These are phyloP conservation scores for Equus quagga DNA, from an alignment of 2,113 vertebrate species.

Conservation along the genomic window DNA sequence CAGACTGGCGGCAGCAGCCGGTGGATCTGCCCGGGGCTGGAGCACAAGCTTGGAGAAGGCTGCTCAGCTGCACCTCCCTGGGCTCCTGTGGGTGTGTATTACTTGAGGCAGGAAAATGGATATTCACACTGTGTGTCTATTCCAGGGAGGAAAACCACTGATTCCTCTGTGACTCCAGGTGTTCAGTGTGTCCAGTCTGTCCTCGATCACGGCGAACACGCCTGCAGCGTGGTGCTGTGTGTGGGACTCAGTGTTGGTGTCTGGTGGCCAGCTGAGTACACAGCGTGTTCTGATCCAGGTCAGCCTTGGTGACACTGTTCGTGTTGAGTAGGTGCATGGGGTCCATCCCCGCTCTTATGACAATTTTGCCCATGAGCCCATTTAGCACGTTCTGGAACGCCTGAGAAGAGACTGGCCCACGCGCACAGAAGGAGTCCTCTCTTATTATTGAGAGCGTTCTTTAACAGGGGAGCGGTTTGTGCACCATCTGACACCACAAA, in stretches of 20 bases:
- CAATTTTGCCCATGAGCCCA: not conserved
- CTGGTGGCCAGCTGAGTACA: not conserved
- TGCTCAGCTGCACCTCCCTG: not conserved
- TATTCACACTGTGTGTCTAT: not conserved
- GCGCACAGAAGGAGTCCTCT: not conserved
- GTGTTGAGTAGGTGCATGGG: not conserved
- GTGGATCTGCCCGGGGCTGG: not conserved
- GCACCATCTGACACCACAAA: not conserved
- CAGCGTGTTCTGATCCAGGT: not conserved
- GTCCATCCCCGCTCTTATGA: not conserved
- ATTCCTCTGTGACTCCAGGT: not conserved
- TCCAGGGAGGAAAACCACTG: not conserved
- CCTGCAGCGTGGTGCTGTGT: not conserved
- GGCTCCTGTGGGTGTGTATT: not conserved
- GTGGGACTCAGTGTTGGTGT: not conserved
- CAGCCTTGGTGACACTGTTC: not conserved
- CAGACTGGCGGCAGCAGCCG: not conserved
- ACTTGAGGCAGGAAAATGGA: not conserved
- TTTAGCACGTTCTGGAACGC: not conserved
- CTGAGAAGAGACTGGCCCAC: not conserved
- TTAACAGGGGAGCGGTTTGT: not conserved
- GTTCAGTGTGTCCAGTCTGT: not conserved
- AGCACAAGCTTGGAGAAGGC: not conserved
- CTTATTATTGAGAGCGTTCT: not conserved
- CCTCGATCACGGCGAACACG: not conserved